phyloP scores from a whole-genome alignment of 1,140 invertebrate genomes.

The Drosophila parabipectinata region DNA sequence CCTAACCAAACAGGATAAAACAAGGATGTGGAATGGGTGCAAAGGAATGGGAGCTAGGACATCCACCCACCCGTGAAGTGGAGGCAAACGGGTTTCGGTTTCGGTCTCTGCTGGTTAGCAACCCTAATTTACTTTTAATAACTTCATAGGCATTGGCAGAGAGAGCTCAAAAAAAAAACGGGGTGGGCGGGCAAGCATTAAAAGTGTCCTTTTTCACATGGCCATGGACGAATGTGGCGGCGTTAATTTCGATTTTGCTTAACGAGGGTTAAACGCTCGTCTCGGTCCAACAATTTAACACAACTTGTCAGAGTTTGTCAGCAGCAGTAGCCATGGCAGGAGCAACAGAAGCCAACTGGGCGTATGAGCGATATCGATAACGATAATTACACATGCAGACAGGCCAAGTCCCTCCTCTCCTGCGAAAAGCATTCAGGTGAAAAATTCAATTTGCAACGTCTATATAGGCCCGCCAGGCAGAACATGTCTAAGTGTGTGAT shows the following conservation, averaged over 20 bases:
- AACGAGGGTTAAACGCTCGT: constrained; percentile 76
- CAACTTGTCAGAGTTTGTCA: constrained; percentile 53
- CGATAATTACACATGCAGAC: constrained; percentile 77
- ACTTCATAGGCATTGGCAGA: constrained; percentile 67
- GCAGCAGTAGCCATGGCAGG: constrained; percentile 17
- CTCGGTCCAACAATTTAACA: constrained; percentile 39
- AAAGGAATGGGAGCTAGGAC: not conserved
- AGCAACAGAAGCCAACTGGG: constrained; percentile 49
- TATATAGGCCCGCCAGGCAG: constrained; percentile 41
- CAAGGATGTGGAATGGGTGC: not conserved
- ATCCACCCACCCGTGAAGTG: constrained; percentile 16
- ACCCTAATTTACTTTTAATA: constrained; percentile 83
- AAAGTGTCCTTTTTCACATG: constrained; percentile 77
- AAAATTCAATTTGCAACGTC: constrained; percentile 76
- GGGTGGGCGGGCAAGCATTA: constrained; percentile 43
- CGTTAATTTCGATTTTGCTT: constrained; percentile 82
- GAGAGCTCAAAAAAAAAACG: constrained; percentile 6
- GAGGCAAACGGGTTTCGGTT: constrained; percentile 64
- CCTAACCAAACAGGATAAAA: constrained; percentile 44
- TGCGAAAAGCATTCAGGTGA: constrained; percentile 64
- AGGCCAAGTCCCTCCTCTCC: not conserved
- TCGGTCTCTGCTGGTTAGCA: constrained; percentile 66
- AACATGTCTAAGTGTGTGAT: constrained; percentile 61
- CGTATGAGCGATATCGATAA: constrained; percentile 80
- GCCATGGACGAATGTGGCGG: constrained; percentile 55